Conservation (phyloP, 2,797 vertebrate genomes). For the Manis pentadactyla region DNA sequence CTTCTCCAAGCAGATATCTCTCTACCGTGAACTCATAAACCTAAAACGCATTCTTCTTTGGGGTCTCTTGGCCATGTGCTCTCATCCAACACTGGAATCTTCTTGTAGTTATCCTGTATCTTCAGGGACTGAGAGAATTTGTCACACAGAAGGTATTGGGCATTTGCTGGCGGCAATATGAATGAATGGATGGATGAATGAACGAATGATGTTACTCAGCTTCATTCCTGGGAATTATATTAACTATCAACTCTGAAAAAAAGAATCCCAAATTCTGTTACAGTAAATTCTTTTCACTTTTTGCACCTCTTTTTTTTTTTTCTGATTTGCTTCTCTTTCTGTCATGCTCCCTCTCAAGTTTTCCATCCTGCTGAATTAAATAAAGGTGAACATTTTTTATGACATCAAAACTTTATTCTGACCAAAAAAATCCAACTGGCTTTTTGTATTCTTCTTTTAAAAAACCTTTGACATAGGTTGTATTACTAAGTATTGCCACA, state of each 20-base stretch:
- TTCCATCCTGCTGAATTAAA: conserved; percentile 47
- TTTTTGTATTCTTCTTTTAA: conserved; percentile 56
- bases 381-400: conserved; percentile 51
- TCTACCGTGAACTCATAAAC: neutral
- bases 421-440: neutral
- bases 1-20: neutral
- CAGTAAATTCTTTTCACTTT: neutral
- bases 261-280: neutral
- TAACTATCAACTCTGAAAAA: neutral
- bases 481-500: neutral
- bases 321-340: neutral
- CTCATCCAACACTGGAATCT: neutral
- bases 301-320: neutral
- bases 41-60: neutral
- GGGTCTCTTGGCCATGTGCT: neutral
- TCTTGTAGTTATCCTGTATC: neutral
- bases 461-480: neutral
- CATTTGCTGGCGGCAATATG: neutral
- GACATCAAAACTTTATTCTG: neutral
- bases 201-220: neutral
- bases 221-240: neutral
- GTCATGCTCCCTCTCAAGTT: neutral
- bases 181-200: neutral
- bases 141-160: neutral
- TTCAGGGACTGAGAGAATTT: neutral